Percentiles rank a stretch among this genome's conserved stretches.
Evolutionary conservation across 1,140 invertebrate species (phyloP).

Genomic region (Samia ricini): DNA sequence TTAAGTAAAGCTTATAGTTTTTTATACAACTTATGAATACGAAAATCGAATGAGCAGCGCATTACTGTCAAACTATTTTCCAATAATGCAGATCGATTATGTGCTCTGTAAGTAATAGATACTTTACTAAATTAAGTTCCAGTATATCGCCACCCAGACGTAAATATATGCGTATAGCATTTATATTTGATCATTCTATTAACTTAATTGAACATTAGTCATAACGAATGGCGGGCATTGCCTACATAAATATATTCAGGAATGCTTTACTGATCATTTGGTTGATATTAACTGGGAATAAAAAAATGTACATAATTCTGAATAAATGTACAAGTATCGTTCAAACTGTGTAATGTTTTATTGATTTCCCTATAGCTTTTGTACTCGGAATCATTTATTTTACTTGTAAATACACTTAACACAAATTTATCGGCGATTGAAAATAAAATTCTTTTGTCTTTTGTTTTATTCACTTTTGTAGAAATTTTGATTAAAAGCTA

Average conservation of each 20-base stretch:
- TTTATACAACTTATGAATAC: too few species aligned
- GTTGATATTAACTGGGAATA: not conserved
- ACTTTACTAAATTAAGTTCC: not conserved
- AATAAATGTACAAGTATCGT: not conserved
- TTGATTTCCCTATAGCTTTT: not conserved
- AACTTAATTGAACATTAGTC: slow-evolving; percentile 19
- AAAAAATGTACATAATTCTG: not conserved
- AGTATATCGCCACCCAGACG: not conserved
- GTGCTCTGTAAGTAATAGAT: too few species aligned
- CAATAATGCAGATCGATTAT: too few species aligned
- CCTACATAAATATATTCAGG: not conserved
- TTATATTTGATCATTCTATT: slow-evolving; percentile 5
- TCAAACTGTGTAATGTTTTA: not conserved
- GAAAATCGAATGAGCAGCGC: too few species aligned
- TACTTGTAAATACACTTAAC: not conserved
- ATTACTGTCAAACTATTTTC: too few species aligned
- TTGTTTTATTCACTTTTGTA: too few species aligned
- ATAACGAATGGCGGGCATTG: not conserved
- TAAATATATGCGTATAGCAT: not conserved
- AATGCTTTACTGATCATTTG: slow-evolving; percentile 12
- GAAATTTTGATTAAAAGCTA: too few species aligned
- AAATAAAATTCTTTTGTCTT: too few species aligned
- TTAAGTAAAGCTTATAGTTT: too few species aligned
- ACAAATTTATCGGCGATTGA: not conserved
- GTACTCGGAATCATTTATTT: not conserved